phyloP scores from a whole-genome alignment of 2,113 vertebrate genomes.

The Oriolus oriolus region DNA sequence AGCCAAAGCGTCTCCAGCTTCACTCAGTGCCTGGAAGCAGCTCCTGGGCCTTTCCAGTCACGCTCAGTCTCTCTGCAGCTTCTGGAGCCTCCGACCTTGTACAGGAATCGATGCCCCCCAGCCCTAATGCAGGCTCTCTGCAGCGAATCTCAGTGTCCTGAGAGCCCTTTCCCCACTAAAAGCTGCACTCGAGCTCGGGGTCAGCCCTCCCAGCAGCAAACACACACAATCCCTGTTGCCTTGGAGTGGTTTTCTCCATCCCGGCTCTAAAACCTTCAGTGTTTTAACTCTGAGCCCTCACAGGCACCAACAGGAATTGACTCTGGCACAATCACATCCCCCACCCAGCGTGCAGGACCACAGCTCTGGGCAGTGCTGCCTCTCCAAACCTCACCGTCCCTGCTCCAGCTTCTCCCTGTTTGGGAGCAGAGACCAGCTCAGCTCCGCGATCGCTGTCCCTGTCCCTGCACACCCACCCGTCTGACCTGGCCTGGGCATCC shows the following conservation, averaged over 20 bases:
- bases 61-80: background rate
- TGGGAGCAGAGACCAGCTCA: background rate
- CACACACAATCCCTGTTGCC: background rate
- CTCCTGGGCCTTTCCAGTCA: background rate
- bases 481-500: rapidly evolving
- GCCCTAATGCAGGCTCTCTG: background rate
- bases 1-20: background rate
- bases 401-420: background rate
- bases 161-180: background rate
- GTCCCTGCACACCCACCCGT: background rate
- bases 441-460: background rate
- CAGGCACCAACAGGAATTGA: background rate
- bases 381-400: rapidly evolving
- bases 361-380: background rate
- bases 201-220: background rate
- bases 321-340: background rate
- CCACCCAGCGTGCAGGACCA: background rate
- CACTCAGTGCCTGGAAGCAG: slow-evolving; percentile 19
- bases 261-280: background rate
- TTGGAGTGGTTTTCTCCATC: background rate
- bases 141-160: background rate
- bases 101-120: background rate
- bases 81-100: background rate
- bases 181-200: background rate
- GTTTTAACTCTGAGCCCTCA: background rate